phyloP scores from a whole-genome alignment of 2,113 vertebrate species.

The Dasyornis broadbenti region DNA sequence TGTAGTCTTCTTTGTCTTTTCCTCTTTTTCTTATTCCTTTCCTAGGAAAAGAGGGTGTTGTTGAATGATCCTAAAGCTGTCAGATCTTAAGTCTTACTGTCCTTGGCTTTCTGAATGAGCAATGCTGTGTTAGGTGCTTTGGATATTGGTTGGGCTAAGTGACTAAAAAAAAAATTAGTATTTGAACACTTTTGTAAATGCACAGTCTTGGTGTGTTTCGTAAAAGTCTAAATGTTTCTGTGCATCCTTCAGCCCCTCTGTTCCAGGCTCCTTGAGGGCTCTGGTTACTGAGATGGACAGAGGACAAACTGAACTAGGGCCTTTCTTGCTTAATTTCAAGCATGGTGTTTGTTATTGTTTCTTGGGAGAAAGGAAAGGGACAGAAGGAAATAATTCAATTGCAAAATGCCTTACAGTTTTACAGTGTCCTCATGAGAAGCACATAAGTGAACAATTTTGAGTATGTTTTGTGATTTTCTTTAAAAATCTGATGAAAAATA shows the following conservation, averaged over 20 bases:
- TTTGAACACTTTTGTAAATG: neutral
- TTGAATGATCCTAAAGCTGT: neutral
- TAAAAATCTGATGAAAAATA: neutral
- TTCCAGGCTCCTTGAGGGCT: neutral
- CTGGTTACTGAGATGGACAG: fast-evolving
- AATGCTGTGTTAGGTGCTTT: neutral
- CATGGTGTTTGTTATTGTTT: fast-evolving
- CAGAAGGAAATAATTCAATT: neutral
- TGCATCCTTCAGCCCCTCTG: neutral
- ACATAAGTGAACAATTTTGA: neutral
- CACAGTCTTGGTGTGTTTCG: neutral
- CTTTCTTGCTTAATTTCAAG: neutral
- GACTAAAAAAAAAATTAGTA: fast-evolving
- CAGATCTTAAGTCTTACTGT: neutral
- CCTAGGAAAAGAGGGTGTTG: neutral
- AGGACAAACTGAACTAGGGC: neutral
- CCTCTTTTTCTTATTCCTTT: neutral
- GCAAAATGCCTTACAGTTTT: neutral
- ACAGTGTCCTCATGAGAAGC: neutral
- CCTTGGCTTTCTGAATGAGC: neutral
- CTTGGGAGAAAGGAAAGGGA: neutral
- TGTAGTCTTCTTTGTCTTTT: neutral
- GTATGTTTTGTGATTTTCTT: neutral
- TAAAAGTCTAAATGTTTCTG: neutral
- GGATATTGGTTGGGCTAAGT: neutral